phyloP scores from a whole-genome alignment of 2,113 vertebrate species.

The Mobula hypostoma region DNA sequence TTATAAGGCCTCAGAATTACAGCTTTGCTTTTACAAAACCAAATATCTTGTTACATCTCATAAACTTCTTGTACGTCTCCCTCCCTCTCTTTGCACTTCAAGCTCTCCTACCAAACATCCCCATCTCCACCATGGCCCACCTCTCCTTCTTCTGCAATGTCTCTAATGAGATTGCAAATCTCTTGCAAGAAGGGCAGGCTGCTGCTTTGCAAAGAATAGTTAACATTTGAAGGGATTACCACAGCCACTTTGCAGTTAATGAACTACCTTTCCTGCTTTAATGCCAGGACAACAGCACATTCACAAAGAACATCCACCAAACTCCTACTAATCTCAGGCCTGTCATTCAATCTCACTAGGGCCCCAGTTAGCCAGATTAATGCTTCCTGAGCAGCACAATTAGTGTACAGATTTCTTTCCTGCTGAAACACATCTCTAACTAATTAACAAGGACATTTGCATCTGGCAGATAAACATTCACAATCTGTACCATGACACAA shows the following conservation, averaged over 20 bases:
- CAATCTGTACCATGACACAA: neutral
- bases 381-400: neutral
- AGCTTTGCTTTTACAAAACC: too few relatives aligned
- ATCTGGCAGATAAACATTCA: neutral
- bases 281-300: neutral
- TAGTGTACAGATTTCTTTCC: neutral
- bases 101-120: neutral
- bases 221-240: constrained; percentile 21
- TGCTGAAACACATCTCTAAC: neutral
- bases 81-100: neutral
- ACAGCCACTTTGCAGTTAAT: neutral
- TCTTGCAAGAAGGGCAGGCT: neutral
- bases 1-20: too few relatives aligned
- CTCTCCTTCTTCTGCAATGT: neutral
- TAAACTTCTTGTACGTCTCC: neutral
- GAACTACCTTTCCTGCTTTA: neutral
- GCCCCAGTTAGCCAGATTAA: neutral
- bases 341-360: neutral
- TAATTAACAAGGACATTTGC: constrained; percentile 14
- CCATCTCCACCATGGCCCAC: too few relatives aligned
- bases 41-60: neutral
- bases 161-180: neutral
- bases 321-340: neutral
- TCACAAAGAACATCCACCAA: neutral
- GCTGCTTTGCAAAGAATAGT: neutral